Conservation (phyloP, 1,140 invertebrate species). For the Pachyrhynchus sulphureomaculatus region DNA sequence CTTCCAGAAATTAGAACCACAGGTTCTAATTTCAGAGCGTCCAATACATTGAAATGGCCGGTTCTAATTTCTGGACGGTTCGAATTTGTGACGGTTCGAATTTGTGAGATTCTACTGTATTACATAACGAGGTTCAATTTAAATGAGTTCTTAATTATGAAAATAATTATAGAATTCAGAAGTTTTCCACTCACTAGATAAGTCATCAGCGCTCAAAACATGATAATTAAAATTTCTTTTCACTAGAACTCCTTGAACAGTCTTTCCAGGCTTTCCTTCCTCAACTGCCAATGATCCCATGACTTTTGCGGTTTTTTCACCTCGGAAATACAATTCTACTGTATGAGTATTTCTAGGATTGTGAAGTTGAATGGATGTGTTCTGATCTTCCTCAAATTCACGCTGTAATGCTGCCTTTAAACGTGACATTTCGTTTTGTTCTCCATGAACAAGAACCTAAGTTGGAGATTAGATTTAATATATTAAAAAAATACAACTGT, state of each 20-base stretch:
- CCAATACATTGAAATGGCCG: too few relatives aligned
- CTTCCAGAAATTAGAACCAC: too few relatives aligned
- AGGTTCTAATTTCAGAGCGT: too few relatives aligned
- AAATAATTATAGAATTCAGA: not conserved
- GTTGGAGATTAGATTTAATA: not conserved
- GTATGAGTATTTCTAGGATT: slow-evolving; percentile 95
- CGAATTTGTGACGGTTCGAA: too few relatives aligned
- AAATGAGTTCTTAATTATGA: too few relatives aligned
- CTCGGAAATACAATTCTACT: slow-evolving; percentile 91
- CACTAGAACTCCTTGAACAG: slow-evolving; percentile 90
- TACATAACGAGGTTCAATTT: too few relatives aligned
- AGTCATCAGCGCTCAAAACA: slow-evolving; percentile 85
- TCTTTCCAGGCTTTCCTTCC: slow-evolving; percentile 73
- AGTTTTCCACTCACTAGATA: slow-evolving; percentile 77
- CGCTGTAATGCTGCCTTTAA: slow-evolving; percentile 91
- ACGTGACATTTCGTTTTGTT: slow-evolving; percentile 98
- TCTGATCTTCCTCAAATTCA: slow-evolving; percentile 90
- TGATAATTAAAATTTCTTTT: slow-evolving; percentile 99
- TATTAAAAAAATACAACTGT: not conserved
- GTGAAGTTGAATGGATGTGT: slow-evolving; percentile 87
- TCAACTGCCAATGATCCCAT: slow-evolving; percentile 90
- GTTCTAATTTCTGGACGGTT: too few relatives aligned
- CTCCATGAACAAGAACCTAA: slow-evolving; percentile 93
- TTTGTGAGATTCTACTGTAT: too few relatives aligned
- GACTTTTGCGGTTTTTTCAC: slow-evolving; percentile 97